These are phyloP conservation scores for Pegoplata infirma DNA, from an alignment of 2,888 invertebrate genomes.

Conservation along the genomic window DNA sequence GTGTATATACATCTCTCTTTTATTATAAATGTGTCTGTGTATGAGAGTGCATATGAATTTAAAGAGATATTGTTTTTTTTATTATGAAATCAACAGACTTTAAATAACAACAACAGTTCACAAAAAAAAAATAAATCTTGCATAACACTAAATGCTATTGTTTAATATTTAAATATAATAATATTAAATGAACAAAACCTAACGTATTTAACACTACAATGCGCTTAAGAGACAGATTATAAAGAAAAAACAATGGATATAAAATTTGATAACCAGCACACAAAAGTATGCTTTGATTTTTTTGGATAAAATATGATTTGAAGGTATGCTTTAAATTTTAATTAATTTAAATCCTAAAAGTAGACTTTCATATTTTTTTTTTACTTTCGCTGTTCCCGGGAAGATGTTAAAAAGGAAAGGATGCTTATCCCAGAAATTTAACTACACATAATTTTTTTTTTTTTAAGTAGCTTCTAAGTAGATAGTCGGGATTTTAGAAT, in stretches of 20 bases:
- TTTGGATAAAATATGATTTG: no score
- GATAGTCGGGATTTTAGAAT: no score
- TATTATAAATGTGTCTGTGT: neutral
- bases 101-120: conserved; percentile 45
- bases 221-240: neutral
- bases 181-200: conserved; percentile 41
- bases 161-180: conserved; percentile 51
- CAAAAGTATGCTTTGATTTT: neutral
- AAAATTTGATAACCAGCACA: no score
- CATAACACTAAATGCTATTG: conserved; percentile 50
- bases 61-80: conserved; percentile 56
- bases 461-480: no score
- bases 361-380: no score
- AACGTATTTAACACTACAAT: conserved; percentile 22
- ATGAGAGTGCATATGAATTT: conserved; percentile 5
- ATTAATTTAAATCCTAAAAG: no score
- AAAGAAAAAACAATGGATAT: no score
- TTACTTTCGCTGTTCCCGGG: no score
- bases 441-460: no score
- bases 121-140: conserved; percentile 18
- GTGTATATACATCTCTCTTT: neutral
- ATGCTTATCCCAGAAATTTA: no score
- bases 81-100: conserved; percentile 60
- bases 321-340: no score
- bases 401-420: no score